Percentiles rank a stretch among this genome's conserved stretches.
Conservation (phyloP, 2,113 vertebrate genomes). For the Ameiurus melas region DNA sequence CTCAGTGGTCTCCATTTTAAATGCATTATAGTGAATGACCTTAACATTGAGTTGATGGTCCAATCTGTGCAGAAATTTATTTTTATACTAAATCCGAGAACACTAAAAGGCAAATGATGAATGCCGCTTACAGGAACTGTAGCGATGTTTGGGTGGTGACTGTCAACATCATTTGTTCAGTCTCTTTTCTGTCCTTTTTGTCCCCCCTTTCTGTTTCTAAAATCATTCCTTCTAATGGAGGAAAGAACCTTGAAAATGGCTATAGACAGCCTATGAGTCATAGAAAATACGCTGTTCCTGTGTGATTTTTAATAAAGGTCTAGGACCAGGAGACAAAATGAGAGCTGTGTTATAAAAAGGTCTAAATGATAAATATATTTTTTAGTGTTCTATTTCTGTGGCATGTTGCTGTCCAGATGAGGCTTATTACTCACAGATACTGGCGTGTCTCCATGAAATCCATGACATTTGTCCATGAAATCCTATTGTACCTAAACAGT, state of each 20-base stretch:
- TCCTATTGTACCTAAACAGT: not conserved
- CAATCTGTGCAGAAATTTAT: not conserved
- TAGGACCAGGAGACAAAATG: not conserved
- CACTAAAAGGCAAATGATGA: not conserved
- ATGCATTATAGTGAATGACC: not conserved
- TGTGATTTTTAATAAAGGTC: slow-evolving; percentile 12
- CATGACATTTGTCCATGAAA: not conserved
- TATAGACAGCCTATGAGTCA: not conserved
- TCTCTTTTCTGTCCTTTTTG: not conserved
- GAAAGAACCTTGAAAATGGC: not conserved
- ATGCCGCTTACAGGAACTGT: not conserved
- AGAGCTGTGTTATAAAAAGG: not conserved
- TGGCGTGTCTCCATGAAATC: not conserved
- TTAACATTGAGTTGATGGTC: not conserved
- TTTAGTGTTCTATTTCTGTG: not conserved
- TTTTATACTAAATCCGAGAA: not conserved
- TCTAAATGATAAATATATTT: not conserved
- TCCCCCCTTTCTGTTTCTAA: no score
- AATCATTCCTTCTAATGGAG: not conserved
- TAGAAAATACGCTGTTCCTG: not conserved
- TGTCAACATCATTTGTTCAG: not conserved
- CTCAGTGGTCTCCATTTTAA: not conserved
- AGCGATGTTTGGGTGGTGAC: slow-evolving; percentile 3
- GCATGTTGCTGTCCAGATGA: not conserved
- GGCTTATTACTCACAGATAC: not conserved